These are phyloP conservation scores for Taenaris catops DNA, from an alignment of 2,888 invertebrate genomes.

Conservation along the genomic window DNA sequence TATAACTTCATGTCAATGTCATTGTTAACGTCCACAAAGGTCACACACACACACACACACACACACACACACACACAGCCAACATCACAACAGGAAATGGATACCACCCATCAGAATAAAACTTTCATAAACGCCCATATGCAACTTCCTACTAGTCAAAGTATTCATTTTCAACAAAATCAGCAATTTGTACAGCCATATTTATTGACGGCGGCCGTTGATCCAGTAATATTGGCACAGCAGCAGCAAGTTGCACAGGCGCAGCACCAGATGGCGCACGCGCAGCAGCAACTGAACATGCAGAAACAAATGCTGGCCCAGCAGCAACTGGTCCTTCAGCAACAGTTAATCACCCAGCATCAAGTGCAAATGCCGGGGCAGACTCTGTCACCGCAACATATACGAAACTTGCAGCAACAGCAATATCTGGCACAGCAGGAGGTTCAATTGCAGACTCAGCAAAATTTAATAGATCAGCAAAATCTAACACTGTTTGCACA, in stretches of 20 bases:
- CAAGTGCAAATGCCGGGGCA: conserved; percentile 66
- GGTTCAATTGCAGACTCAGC: conserved; percentile 71
- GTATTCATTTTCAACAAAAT: conserved; percentile 47
- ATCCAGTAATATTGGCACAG: conserved; percentile 55
- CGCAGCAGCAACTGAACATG: conserved; percentile 68
- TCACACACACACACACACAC: too few relatives aligned
- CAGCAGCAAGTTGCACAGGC: conserved; percentile 70
- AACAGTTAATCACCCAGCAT: conserved; percentile 66
- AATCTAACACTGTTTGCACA: conserved; percentile 71
- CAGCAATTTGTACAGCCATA: conserved; percentile 52
- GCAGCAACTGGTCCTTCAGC: conserved; percentile 69
- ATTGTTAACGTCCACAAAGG: too few relatives aligned
- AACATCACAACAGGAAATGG: conserved; percentile 38
- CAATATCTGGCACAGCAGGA: conserved; percentile 76
- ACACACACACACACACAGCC: conserved; percentile 32
- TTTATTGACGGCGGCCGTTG: conserved; percentile 43
- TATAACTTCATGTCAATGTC: too few relatives aligned
- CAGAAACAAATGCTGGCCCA: conserved; percentile 71
- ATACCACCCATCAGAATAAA: conserved; percentile 55
- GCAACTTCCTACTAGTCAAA: conserved; percentile 45
- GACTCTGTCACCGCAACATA: conserved; percentile 65
- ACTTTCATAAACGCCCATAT: conserved; percentile 50
- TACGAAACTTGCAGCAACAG: conserved; percentile 66
- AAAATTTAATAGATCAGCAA: conserved; percentile 79
- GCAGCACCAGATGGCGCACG: conserved; percentile 64